Evolutionary conservation across 2,797 vertebrate species (phyloP).

Genomic region (Callimico goeldii): DNA sequence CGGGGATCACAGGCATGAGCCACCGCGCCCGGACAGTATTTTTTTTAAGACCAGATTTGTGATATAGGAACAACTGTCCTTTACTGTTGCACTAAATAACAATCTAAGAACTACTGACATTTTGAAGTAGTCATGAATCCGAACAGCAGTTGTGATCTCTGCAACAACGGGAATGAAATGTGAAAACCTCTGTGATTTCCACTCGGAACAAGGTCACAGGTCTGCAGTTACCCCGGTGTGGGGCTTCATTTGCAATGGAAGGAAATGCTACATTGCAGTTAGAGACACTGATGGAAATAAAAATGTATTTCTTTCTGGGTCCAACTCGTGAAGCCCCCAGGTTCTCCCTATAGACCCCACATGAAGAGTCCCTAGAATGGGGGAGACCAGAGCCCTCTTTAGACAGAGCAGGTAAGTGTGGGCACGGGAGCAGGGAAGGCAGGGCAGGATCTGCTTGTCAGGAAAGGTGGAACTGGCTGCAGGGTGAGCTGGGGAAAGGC

Average conservation of each 20-base stretch:
- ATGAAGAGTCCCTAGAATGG: background rate
- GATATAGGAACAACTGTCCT: background rate
- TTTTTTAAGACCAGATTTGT: background rate
- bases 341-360: background rate
- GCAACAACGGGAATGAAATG: background rate
- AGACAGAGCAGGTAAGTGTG: background rate
- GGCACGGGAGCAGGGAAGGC: fast-evolving
- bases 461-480: background rate
- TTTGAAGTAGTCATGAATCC: background rate
- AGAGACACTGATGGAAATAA: background rate
- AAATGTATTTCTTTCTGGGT: background rate
- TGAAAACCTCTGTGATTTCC: background rate
- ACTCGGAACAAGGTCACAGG: background rate
- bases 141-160: background rate
- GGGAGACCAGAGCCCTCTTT: background rate
- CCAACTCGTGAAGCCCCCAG: background rate
- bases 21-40: no score
- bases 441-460: no score
- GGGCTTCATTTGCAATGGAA: background rate
- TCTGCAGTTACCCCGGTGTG: background rate
- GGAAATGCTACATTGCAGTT: background rate
- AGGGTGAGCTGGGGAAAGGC: background rate
- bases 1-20: no score
- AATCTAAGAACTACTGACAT: background rate
- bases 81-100: background rate